Evolutionary conservation across 2,888 invertebrate species (phyloP).

Genomic region (Sesia bembeciformis): DNA sequence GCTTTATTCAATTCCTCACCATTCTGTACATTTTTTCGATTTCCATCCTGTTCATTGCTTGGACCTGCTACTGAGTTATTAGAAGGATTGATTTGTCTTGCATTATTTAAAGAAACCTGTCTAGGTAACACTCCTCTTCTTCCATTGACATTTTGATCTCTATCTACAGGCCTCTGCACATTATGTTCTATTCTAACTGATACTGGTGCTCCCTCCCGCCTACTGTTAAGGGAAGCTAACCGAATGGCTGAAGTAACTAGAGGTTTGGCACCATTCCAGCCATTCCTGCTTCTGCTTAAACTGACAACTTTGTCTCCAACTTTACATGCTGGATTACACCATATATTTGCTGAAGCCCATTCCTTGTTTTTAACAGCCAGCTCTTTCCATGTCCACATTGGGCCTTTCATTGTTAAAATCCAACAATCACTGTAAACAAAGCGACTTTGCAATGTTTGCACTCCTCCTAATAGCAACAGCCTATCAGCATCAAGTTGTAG

Average conservation of each 20-base stretch:
- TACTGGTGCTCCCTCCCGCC: slow-evolving; percentile 60
- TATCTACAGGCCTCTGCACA: slow-evolving; percentile 69
- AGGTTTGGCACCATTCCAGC: slow-evolving; percentile 66
- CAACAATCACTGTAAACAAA: slow-evolving; percentile 91
- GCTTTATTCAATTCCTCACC: slow-evolving; percentile 20
- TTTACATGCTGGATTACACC: slow-evolving; percentile 94
- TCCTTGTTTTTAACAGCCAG: slow-evolving; percentile 84
- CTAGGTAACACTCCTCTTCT: slow-evolving; percentile 75
- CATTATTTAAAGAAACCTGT: slow-evolving; percentile 28
- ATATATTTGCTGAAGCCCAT: slow-evolving; percentile 89
- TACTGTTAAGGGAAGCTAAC: slow-evolving; percentile 42
- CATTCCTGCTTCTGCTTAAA: slow-evolving; percentile 77
- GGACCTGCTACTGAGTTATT: slow-evolving; percentile 61
- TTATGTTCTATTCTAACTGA: slow-evolving; percentile 65
- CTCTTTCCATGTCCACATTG: slow-evolving; percentile 83
- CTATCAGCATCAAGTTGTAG: slow-evolving; percentile 85
- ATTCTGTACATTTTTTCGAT: slow-evolving; percentile 29
- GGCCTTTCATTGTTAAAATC: slow-evolving; percentile 85
- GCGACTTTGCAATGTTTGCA: slow-evolving; percentile 86
- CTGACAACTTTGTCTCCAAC: slow-evolving; percentile 85
- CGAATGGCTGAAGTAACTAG: slow-evolving; percentile 73
- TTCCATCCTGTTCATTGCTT: slow-evolving; percentile 40
- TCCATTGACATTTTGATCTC: slow-evolving; percentile 84
- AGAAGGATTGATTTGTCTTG: slow-evolving; percentile 29
- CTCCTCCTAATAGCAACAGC: slow-evolving; percentile 88